Evolutionary conservation across 2,888 invertebrate genomes (phyloP).

Genomic region (Nudaria mundana): DNA sequence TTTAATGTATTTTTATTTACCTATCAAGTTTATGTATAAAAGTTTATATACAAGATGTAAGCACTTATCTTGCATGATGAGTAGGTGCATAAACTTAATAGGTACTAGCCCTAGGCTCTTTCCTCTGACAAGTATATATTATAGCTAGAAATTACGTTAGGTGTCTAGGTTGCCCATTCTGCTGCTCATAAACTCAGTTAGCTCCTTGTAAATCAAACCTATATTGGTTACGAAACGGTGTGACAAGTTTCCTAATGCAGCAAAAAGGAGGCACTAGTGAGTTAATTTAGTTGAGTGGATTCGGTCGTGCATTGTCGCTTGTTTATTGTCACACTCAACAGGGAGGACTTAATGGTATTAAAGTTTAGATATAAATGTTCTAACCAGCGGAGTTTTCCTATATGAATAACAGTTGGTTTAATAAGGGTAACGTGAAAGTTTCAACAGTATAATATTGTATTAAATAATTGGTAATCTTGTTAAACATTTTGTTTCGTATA

Average conservation of each 20-base stretch:
- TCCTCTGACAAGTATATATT: no score
- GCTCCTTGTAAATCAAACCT: no score
- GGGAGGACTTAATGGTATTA: constrained; percentile 74
- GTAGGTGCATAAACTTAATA: no score
- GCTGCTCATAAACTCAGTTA: no score
- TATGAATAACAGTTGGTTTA: constrained; percentile 1
- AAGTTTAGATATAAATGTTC: constrained; percentile 69
- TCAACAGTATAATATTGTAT: background rate
- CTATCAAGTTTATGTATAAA: no score
- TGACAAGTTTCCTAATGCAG: constrained; percentile 49
- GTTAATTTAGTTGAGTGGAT: constrained; percentile 80
- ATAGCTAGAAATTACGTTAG: no score
- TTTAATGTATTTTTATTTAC: no score
- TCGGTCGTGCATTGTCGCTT: constrained; percentile 76
- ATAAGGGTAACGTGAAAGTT: no score
- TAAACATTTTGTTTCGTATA: background rate
- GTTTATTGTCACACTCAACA: constrained; percentile 67
- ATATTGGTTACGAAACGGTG: constrained; percentile 34
- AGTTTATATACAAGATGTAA: no score
- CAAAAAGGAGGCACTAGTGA: constrained; percentile 61
- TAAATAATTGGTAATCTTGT: background rate
- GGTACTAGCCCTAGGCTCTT: no score
- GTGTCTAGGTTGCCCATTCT: no score
- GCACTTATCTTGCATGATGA: no score
- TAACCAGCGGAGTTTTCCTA: constrained; percentile 25